Evolutionary conservation across 2,888 invertebrate genomes (phyloP).

Genomic region (Belgica antarctica): DNA sequence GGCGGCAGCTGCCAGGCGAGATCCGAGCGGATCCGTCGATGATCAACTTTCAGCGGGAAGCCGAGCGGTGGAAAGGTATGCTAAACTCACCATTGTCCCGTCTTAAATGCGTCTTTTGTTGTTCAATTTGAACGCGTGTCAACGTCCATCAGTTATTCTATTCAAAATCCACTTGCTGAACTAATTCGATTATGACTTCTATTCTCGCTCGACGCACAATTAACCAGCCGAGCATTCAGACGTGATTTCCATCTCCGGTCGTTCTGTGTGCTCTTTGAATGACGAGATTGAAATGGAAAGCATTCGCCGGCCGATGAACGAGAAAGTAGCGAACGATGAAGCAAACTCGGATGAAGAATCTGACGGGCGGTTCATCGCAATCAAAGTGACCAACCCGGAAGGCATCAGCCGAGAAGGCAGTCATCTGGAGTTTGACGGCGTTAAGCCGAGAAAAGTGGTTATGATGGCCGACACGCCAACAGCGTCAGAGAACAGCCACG

Average conservation of each 20-base stretch:
- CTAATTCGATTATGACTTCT: slow-evolving; percentile 28
- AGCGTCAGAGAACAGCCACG: not conserved
- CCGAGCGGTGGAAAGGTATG: slow-evolving; percentile 53
- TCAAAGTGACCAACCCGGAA: slow-evolving; percentile 45
- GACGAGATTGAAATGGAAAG: slow-evolving; percentile 33
- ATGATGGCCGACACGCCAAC: slow-evolving; percentile 7
- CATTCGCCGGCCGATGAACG: not conserved
- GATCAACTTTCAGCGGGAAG: slow-evolving; percentile 59
- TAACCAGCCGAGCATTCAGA: not conserved
- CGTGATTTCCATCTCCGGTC: not conserved
- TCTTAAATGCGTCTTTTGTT: slow-evolving; percentile 24
- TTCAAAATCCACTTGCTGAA: slow-evolving; percentile 10
- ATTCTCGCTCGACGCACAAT: not conserved
- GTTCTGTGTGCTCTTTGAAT: not conserved
- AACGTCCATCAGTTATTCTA: not conserved
- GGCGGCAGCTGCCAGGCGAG: slow-evolving; percentile 64
- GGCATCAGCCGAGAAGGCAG: not conserved
- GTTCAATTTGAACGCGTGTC: not conserved
- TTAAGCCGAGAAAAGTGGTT: not conserved
- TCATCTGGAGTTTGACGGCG: not conserved
- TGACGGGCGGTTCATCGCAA: slow-evolving; percentile 48
- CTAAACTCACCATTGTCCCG: not conserved
- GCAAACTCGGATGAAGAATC: slow-evolving; percentile 45
- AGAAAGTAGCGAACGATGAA: not conserved
- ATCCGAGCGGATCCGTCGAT: slow-evolving; percentile 66